phyloP scores from a whole-genome alignment of 53 echinoderm and acorn worm species.

The Glandiceps talaboti region DNA sequence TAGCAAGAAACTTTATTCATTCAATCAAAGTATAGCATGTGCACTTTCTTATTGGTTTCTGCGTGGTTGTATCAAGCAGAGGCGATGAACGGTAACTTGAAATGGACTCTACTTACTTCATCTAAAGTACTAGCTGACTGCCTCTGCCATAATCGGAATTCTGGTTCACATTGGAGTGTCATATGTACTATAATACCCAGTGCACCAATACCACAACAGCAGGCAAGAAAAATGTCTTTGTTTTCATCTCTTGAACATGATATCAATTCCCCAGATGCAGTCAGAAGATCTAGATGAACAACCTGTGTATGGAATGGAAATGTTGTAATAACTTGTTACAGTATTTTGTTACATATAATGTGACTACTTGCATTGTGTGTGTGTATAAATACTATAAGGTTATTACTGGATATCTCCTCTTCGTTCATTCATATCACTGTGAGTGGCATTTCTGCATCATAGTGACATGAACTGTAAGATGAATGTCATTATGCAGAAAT shows the following conservation, averaged over 20 bases:
- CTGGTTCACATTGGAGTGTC: slow-evolving; percentile 70
- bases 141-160: slow-evolving; percentile 29
- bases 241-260: slow-evolving; percentile 37
- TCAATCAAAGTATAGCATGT: no score
- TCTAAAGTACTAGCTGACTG: slow-evolving; percentile 49
- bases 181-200: slow-evolving; percentile 56
- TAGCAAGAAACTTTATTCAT: no score
- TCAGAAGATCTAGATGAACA: slow-evolving; percentile 38
- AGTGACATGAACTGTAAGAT: neutral
- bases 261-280: slow-evolving; percentile 36
- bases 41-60: no score
- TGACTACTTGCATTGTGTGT: no score
- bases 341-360: no score
- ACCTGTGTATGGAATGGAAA: slow-evolving; percentile 25
- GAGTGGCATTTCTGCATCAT: neutral
- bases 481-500: no score
- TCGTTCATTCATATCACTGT: neutral
- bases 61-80: no score
- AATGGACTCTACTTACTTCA: slow-evolving; percentile 32
- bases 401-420: no score
- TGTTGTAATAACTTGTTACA: no score
- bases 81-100: no score
- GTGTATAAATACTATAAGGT: no score
- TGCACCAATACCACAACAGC: slow-evolving; percentile 51
- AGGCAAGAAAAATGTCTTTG: slow-evolving; percentile 54